A percentile compares a stretch with the other conserved stretches of the same genome.
Conservation (phyloP, 2,888 invertebrate species). For the Sinodicranocentrus sp. region DNA sequence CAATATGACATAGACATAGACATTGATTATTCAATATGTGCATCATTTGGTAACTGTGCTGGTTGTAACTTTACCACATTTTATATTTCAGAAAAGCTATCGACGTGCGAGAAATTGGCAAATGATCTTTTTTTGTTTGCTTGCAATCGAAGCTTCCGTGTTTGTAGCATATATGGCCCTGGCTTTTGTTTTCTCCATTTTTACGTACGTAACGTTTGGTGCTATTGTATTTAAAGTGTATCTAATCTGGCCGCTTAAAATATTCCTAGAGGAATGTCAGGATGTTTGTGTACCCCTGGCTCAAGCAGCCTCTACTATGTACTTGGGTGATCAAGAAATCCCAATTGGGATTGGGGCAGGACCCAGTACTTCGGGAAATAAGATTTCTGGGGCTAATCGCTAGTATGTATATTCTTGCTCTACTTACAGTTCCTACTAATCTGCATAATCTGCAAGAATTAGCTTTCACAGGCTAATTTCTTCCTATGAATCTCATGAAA, state of each 20-base stretch:
- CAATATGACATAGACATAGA: neutral
- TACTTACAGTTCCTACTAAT: no score
- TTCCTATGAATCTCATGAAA: no score
- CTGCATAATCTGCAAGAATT: no score
- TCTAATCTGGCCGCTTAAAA: slow-evolving; percentile 55
- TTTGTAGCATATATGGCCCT: slow-evolving; percentile 52
- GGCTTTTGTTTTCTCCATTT: slow-evolving; percentile 42
- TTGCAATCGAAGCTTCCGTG: slow-evolving; percentile 52
- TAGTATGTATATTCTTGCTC: neutral
- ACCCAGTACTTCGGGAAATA: slow-evolving; percentile 25
- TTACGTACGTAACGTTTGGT: slow-evolving; percentile 44
- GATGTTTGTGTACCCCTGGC: slow-evolving; percentile 55
- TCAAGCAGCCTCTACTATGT: slow-evolving; percentile 6
- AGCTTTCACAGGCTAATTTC: no score
- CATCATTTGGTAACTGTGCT: neutral
- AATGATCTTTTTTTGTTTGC: slow-evolving; percentile 53
- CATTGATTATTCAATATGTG: neutral
- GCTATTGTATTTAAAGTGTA: slow-evolving; percentile 51
- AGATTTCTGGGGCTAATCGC: neutral
- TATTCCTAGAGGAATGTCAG: slow-evolving; percentile 58
- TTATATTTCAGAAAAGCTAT: slow-evolving; percentile 52
- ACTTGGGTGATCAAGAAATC: neutral
- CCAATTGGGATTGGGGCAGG: slow-evolving; percentile 22
- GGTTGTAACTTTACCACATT: slow-evolving; percentile 25
- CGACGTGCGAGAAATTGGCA: slow-evolving; percentile 59